Evolutionary conservation across 2,888 invertebrate species (phyloP).

Genomic region (Mythimna lalbum): DNA sequence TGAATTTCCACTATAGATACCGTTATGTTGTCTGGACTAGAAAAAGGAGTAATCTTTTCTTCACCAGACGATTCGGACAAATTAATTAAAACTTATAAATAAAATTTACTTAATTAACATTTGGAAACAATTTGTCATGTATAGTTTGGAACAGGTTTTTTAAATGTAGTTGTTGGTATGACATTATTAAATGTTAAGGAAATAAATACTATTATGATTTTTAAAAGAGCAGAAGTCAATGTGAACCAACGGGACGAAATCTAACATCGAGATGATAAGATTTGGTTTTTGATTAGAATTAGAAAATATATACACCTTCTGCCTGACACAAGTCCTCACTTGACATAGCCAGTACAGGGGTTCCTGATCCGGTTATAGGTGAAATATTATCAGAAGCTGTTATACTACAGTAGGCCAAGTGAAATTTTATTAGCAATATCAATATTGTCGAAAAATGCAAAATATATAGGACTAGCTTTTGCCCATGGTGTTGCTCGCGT

Average conservation of each 20-base stretch:
- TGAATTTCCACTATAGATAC: conserved; percentile 28
- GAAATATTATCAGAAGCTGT: no score
- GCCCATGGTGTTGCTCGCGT: no score
- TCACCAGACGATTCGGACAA: background rate
- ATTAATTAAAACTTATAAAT: background rate
- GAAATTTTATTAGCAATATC: no score
- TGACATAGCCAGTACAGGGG: no score
- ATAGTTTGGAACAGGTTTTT: conserved; percentile 4
- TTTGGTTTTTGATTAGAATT: no score
- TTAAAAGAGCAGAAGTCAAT: conserved; percentile 2
- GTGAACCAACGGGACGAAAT: conserved; percentile 6
- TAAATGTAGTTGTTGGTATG: conserved; percentile 12
- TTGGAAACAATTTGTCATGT: background rate
- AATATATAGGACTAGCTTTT: no score
- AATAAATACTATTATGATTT: conserved; percentile 24
- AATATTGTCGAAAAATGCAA: no score
- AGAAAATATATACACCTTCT: no score
- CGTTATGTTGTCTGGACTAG: conserved; percentile 21
- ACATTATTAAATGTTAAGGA: conserved; percentile 45
- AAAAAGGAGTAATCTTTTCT: background rate
- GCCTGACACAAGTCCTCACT: no score
- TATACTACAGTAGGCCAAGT: no score
- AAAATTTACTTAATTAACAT: background rate
- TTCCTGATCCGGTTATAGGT: no score
- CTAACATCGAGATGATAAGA: no score